Evolutionary conservation across 2,113 vertebrate species (phyloP).

Genomic region (Mus musculus): GRCm39 chr3:119031001-119031500

Average conservation of each 20-base stretch:
- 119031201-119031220: background rate
- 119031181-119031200: slow-evolving; percentile 70
- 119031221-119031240: too few species aligned
- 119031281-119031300: too few species aligned
- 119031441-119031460: background rate
- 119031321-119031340: background rate
- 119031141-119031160: slow-evolving; percentile 68
- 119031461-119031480: background rate
- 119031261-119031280: too few species aligned
- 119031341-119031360: too few species aligned
- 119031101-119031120: slow-evolving; percentile 54
- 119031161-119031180: slow-evolving; percentile 61
- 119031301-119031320: too few species aligned
- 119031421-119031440: too few species aligned
- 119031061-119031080: slow-evolving; percentile 51
- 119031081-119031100: background rate
- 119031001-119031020: slow-evolving; percentile 68
- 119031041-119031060: slow-evolving; percentile 71
- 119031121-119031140: slow-evolving; percentile 61
- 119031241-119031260: too few species aligned
- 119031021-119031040: slow-evolving; percentile 57
- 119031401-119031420: too few species aligned
- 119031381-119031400: too few species aligned
- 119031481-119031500: background rate
- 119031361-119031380: too few species aligned